Base-by-base conservation (phyloP, 2,113 vertebrate genomes). In the Serinus canaria region DNA sequence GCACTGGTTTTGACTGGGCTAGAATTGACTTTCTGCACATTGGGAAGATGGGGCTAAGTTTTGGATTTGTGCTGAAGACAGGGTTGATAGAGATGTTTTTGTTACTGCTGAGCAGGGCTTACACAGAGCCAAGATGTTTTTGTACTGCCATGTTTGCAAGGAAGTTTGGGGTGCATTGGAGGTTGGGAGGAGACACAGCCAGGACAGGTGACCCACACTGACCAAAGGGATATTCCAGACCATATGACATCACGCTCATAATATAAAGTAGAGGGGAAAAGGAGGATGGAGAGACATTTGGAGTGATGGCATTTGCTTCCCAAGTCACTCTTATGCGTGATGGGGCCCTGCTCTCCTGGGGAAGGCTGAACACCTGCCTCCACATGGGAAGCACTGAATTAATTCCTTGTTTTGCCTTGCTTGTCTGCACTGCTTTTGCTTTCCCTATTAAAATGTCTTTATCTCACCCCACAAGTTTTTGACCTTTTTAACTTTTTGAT, bases 91-190 rank as follows among this genome's bases (percentile, higher is more conserved):
- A 76, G 11, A 47, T 69, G 7, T 13, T 69, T 55, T 20, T 20
- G 30, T 20, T 35, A n/a, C 9, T 69, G 25, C 21, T 49, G 47
- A 76, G 15, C 30, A 55, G 25, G 21, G 14, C 70, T 90, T 69
- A 22, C 7, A 15, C 17, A 49, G 47, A 83, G 8, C 31, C 12
- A 13, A 83, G 22, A 21, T 19, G 8, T 76, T 69, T 76, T 69
- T 0, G 0, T 55, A 31, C 10, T 41, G 62, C 21, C 63, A 13
- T 13, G 15, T 47, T 62, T 31, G 47, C 0, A 5, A 69, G 55
- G 49, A 62, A 31, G 12, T 2, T 76, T 12, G 17, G 10, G 7
- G 6, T 47, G 30, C 24, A 13, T 10, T 17, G 55, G 17, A 60
- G 14, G 2, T 1, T 55, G 30, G 53, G n/a, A 83, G 41, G 55